A percentile compares a stretch with the other conserved stretches of the same genome.
These are phyloP conservation scores for Drosophila lacteicornis DNA, from an alignment of 1,140 invertebrate species.

Conservation along the genomic window DNA sequence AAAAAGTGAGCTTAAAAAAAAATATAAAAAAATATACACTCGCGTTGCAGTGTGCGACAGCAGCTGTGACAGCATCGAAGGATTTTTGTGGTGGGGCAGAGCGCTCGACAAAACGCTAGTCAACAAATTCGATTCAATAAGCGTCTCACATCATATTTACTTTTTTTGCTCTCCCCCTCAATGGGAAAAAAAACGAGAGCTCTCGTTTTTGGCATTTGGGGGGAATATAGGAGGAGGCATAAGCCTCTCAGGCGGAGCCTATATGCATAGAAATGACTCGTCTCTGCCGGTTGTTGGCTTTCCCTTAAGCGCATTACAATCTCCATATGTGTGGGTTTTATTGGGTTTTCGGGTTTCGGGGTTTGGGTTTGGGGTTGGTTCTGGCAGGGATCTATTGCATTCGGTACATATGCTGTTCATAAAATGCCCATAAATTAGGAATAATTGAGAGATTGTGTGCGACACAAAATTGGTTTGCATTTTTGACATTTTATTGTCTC, in stretches of 20 bases:
- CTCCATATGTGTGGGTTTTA: conserved; percentile 29
- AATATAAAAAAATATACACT: conserved; percentile 17
- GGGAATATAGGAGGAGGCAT: neutral
- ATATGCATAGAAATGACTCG: conserved; percentile 49
- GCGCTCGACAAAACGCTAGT: conserved; percentile 54
- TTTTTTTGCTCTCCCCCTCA: conserved; percentile 5
- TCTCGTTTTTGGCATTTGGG: conserved; percentile 16
- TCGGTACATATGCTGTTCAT: conserved; percentile 37
- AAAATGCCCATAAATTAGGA: conserved; percentile 37
- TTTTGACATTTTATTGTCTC: conserved; percentile 13
- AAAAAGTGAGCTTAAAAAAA: neutral
- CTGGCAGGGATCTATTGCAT: conserved; percentile 23
- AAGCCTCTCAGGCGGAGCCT: conserved; percentile 30
- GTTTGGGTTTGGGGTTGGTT: neutral
- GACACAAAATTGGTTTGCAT: conserved; percentile 24
- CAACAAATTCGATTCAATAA: conserved; percentile 80
- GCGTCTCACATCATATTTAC: conserved; percentile 63
- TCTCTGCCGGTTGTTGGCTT: conserved; percentile 43
- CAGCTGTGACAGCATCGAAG: conserved; percentile 60
- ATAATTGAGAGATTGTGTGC: conserved; percentile 47
- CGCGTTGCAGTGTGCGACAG: conserved; percentile 60
- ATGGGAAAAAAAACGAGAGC: conserved; percentile 12
- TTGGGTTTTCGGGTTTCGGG: neutral
- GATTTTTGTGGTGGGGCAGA: conserved; percentile 23
- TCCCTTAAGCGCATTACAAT: conserved; percentile 64